These are phyloP conservation scores for Chitala chitala DNA, from an alignment of 2,113 vertebrate species.

Conservation along the genomic window DNA sequence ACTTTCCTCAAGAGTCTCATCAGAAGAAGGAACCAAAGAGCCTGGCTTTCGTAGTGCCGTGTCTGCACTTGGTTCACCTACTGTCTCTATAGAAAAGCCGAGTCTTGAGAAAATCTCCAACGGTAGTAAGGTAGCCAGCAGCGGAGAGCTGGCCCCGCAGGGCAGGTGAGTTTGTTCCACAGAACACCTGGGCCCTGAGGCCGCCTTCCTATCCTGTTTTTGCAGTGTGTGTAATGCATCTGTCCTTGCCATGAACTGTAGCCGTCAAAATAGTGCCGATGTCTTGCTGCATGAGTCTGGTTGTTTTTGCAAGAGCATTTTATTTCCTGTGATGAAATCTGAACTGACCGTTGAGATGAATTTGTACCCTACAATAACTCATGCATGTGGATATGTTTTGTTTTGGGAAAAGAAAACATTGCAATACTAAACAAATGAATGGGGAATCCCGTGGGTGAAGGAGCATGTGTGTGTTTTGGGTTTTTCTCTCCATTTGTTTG, in stretches of 20 bases:
- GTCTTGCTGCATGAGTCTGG: neutral
- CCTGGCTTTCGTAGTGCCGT: neutral
- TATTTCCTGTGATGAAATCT: neutral
- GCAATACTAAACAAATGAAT: neutral
- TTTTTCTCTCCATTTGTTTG: neutral
- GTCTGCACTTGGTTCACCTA: too few relatives aligned
- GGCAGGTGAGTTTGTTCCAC: constrained; percentile 8
- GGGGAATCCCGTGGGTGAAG: neutral
- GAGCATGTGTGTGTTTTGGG: neutral
- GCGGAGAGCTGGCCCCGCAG: neutral
- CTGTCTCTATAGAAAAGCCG: neutral
- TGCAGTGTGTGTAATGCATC: neutral
- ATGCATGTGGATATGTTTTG: neutral
- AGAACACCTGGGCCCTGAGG: neutral
- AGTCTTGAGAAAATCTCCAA: constrained; percentile 16
- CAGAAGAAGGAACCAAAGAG: neutral
- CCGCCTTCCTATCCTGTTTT: neutral
- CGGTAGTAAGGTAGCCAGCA: neutral
- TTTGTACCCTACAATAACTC: neutral
- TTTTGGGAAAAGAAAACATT: neutral
- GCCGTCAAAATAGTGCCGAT: neutral
- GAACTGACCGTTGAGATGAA: neutral
- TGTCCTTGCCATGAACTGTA: neutral
- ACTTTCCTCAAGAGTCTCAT: neutral
- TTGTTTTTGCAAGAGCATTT: neutral